Conservation (phyloP, 2,113 vertebrate species). For the Dryoscopus gambensis region DNA sequence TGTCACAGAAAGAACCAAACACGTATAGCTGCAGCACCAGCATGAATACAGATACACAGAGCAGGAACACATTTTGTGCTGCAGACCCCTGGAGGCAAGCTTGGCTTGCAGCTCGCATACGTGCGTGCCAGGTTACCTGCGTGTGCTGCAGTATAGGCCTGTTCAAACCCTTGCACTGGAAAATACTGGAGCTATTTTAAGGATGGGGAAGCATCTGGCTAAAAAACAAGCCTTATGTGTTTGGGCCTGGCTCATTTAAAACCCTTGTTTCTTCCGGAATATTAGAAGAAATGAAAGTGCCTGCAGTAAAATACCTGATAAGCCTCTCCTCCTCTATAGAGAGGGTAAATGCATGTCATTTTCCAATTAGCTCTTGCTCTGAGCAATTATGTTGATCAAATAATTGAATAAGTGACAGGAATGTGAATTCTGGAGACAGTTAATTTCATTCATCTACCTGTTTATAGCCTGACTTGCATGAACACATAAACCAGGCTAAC, state of each 20-base stretch:
- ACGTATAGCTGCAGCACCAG: not conserved
- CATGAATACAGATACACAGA: not conserved
- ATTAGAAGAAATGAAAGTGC: constrained; percentile 31
- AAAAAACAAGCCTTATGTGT: not conserved
- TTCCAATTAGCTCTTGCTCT: constrained; percentile 65
- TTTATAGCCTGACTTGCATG: constrained; percentile 21
- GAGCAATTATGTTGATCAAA: constrained; percentile 66
- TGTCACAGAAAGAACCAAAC: not conserved
- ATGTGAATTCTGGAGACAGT: constrained; percentile 52
- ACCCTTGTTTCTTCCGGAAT: not conserved
- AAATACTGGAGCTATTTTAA: not conserved
- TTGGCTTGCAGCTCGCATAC: not conserved
- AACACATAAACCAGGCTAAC: constrained; percentile 53
- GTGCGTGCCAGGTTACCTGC: not conserved
- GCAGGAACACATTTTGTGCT: not conserved
- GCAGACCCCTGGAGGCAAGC: not conserved
- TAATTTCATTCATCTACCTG: constrained; percentile 60
- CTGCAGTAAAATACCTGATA: constrained; percentile 39
- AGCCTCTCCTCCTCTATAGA: not conserved
- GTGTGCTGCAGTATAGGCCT: not conserved
- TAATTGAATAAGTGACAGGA: constrained; percentile 64
- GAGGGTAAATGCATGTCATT: constrained; percentile 35
- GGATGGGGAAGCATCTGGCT: not conserved
- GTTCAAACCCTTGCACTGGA: not conserved
- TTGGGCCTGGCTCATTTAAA: not conserved